Conservation (phyloP, 2,888 invertebrate species). For the Cynaeus angustus region DNA sequence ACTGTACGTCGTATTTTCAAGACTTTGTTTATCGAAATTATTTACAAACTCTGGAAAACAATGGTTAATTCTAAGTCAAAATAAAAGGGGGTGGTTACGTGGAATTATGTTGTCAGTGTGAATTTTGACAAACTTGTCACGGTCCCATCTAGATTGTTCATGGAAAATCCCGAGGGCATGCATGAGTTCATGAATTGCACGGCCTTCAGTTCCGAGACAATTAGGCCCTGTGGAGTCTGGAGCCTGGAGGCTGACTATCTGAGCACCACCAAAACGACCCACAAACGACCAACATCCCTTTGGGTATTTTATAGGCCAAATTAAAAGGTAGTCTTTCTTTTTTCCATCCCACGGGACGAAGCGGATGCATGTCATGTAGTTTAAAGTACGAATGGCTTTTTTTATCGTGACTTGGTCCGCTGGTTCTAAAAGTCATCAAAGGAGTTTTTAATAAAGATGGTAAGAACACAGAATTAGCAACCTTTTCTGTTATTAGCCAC, state of each 20-base stretch:
- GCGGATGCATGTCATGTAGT: slow-evolving; percentile 78
- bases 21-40: slow-evolving; percentile 80
- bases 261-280: slow-evolving; percentile 82
- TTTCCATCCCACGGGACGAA: slow-evolving; percentile 80
- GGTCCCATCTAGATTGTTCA: slow-evolving; percentile 84
- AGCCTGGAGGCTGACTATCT: slow-evolving; percentile 81
- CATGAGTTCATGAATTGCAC: slow-evolving; percentile 87
- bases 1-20: slow-evolving; percentile 77
- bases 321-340: slow-evolving; percentile 77
- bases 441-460: no score
- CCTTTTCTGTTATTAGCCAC: slow-evolving; percentile 40
- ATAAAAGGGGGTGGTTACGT: slow-evolving; percentile 68
- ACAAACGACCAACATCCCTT: slow-evolving; percentile 86
- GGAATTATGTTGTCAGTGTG: slow-evolving; percentile 80
- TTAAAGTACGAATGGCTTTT: slow-evolving; percentile 76
- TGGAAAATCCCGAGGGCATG: slow-evolving; percentile 89
- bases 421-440: slow-evolving; percentile 59
- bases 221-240: slow-evolving; percentile 77
- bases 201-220: slow-evolving; percentile 80
- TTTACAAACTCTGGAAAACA: slow-evolving; percentile 72
- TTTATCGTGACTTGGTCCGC: slow-evolving; percentile 76
- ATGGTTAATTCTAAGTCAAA: not conserved
- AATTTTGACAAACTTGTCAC: slow-evolving; percentile 81
- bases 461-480: no score
- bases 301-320: slow-evolving; percentile 80